Conservation (phyloP, 2,888 invertebrate genomes). For the Serripes groenlandicus region DNA sequence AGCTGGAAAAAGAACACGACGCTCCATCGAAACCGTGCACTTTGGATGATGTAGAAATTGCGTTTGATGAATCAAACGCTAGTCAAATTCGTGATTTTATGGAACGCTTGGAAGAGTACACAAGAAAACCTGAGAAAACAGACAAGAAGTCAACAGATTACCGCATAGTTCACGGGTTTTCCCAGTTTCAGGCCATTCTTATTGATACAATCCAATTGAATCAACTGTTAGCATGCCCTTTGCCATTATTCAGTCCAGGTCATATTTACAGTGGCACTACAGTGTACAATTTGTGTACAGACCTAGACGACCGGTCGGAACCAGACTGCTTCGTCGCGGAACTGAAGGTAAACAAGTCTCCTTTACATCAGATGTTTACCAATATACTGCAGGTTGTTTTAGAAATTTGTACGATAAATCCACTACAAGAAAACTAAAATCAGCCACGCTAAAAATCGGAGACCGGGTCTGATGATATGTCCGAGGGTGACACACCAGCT, state of each 20-base stretch:
- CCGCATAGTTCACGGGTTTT: constrained; percentile 79
- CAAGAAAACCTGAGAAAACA: constrained; percentile 62
- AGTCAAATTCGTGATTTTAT: constrained; percentile 42
- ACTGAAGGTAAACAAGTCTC: constrained; percentile 70
- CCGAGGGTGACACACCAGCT: constrained; percentile 4
- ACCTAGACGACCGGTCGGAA: constrained; percentile 70
- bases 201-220: constrained; percentile 80
- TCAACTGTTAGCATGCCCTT: constrained; percentile 78
- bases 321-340: constrained; percentile 74
- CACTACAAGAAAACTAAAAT: neutral
- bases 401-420: neutral
- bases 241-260: constrained; percentile 69
- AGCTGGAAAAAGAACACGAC: constrained; percentile 23
- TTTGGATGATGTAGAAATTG: constrained; percentile 39
- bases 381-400: neutral
- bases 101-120: constrained; percentile 62
- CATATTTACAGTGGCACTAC: constrained; percentile 80
- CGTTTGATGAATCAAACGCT: constrained; percentile 18
- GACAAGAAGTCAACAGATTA: constrained; percentile 64
- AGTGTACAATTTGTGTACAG: constrained; percentile 79
- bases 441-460: constrained; percentile 15
- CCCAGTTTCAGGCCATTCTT: constrained; percentile 84
- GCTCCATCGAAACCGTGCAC: constrained; percentile 35
- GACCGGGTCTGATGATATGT: neutral
- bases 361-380: constrained; percentile 51